A percentile compares a stretch with the other conserved stretches of the same genome.
Conservation (phyloP, 1,140 invertebrate genomes). For the Scaptomyza pallida region DNA sequence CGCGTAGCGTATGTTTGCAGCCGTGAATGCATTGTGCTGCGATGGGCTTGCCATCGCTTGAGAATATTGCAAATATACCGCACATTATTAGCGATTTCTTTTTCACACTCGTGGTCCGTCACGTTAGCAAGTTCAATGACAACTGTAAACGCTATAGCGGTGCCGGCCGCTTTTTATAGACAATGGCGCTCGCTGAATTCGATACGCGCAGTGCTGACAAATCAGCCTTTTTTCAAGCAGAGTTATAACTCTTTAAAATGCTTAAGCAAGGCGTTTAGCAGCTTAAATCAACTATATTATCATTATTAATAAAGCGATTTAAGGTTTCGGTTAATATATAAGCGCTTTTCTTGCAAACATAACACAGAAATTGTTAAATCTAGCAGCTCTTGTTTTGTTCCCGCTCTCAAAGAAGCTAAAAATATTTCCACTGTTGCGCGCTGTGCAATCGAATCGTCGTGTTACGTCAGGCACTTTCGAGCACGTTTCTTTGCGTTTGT, state of each 20-base stretch:
- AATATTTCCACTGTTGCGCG: background rate
- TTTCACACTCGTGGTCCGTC: background rate
- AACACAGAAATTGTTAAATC: background rate
- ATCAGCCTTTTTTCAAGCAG: background rate
- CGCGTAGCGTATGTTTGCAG: slow-evolving; percentile 63
- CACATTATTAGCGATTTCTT: slow-evolving; percentile 62
- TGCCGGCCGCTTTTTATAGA: slow-evolving; percentile 7
- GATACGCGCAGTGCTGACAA: background rate
- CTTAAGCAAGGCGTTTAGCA: too few relatives aligned
- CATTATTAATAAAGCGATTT: too few relatives aligned
- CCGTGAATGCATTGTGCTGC: slow-evolving; percentile 40
- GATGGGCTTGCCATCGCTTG: slow-evolving; percentile 56
- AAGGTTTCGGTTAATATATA: too few relatives aligned
- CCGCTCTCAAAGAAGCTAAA: background rate
- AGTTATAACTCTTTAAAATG: background rate
- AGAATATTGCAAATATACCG: slow-evolving; percentile 83
- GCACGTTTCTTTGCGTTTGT: slow-evolving; percentile 6
- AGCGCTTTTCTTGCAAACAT: too few relatives aligned
- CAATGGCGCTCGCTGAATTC: background rate
- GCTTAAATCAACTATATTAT: background rate
- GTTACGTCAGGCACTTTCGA: slow-evolving; percentile 46
- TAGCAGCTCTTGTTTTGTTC: background rate
- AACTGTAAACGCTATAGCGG: slow-evolving; percentile 6
- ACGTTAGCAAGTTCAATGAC: slow-evolving; percentile 16
- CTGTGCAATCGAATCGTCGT: background rate